Conservation (phyloP, 2,888 invertebrate genomes). For the Stenotaenia linearis region DNA sequence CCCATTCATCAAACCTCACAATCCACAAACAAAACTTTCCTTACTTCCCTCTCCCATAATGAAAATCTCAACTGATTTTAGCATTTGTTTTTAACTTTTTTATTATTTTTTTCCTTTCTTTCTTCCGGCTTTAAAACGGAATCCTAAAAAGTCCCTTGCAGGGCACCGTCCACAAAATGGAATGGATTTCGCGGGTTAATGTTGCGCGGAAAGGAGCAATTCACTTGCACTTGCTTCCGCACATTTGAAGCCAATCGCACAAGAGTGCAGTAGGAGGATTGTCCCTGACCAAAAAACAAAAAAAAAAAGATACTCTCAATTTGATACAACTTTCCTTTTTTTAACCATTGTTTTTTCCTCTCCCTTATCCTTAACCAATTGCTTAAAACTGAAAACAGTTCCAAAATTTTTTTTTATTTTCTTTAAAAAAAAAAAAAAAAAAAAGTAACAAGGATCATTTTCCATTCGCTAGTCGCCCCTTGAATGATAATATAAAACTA, state of each 20-base stretch:
- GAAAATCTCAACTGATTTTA: conserved; percentile 1
- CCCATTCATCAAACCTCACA: not conserved
- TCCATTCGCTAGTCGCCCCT: not conserved
- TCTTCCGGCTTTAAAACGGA: not conserved
- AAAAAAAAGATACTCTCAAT: conserved; percentile 14
- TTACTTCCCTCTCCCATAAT: not conserved
- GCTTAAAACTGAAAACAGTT: not conserved
- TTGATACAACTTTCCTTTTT: conserved; percentile 1
- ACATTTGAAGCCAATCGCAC: conserved; percentile 31
- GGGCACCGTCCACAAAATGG: conserved; percentile 21
- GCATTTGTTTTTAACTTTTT: not conserved
- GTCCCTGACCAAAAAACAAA: not conserved
- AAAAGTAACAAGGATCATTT: not conserved
- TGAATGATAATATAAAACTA: conserved; percentile 1
- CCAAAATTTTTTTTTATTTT: not conserved
- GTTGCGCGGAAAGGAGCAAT: conserved; percentile 31
- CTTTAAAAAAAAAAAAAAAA: not conserved
- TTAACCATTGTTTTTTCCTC: not conserved
- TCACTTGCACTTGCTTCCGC: conserved; percentile 31
- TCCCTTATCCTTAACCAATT: not conserved
- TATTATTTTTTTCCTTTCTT: not conserved
- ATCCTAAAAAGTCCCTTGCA: not conserved
- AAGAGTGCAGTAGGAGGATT: conserved; percentile 2
- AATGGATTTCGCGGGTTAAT: conserved; percentile 32
- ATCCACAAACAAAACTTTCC: not conserved